Conservation (phyloP, 2,113 vertebrate species). For the Prunella himalayana region DNA sequence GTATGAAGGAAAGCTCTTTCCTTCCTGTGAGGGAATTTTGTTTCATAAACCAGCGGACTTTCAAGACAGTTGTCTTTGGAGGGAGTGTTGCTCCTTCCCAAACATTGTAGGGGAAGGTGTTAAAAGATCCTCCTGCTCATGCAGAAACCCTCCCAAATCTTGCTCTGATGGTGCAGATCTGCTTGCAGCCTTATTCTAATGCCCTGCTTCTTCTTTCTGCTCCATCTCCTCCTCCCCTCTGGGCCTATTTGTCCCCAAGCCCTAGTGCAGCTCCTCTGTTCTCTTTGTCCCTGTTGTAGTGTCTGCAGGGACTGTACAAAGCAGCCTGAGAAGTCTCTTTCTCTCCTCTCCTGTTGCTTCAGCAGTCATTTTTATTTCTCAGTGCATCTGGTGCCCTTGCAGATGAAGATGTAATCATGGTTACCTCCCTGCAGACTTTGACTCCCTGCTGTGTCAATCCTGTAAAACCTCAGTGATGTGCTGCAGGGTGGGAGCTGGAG, state of each 20-base stretch:
- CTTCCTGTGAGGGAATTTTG: not conserved
- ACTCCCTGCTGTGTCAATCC: not conserved
- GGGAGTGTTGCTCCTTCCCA: not conserved
- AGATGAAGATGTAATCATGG: not conserved
- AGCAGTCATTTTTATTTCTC: not conserved
- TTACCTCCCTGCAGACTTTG: not conserved
- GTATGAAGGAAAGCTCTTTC: not conserved
- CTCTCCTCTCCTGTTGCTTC: conserved; percentile 1
- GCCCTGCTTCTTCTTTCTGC: not conserved
- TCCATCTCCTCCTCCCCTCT: not conserved
- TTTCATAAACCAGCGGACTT: not conserved
- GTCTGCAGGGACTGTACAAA: not conserved
- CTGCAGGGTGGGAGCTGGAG: not conserved
- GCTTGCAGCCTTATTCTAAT: not conserved
- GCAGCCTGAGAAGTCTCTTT: not conserved
- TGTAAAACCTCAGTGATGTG: not conserved
- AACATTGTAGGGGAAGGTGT: not conserved
- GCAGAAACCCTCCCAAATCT: not conserved
- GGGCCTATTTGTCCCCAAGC: not conserved
- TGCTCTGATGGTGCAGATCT: not conserved
- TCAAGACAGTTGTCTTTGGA: not conserved
- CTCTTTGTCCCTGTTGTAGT: not conserved
- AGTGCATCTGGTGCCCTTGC: not conserved
- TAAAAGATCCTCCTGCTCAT: not conserved
- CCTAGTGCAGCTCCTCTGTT: not conserved